These are phyloP conservation scores for Reticulitermes speratus DNA, from an alignment of 1,140 invertebrate genomes.

Conservation along the genomic window DNA sequence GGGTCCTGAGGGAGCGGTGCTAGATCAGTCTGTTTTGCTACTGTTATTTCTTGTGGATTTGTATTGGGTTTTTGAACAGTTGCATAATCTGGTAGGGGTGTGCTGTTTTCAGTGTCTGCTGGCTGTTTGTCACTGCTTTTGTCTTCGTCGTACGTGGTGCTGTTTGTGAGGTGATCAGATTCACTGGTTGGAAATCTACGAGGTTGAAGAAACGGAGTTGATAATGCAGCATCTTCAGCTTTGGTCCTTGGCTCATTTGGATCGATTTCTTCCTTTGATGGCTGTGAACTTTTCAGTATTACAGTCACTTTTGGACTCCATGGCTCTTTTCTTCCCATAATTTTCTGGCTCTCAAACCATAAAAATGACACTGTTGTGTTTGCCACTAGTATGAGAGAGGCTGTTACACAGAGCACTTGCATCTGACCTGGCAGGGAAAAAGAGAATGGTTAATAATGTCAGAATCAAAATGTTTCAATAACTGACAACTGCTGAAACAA, in stretches of 20 bases:
- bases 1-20: no score
- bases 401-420: conserved; percentile 62
- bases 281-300: background rate
- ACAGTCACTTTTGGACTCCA: conserved; percentile 49
- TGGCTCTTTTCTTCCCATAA: conserved; percentile 68
- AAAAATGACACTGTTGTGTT: conserved; percentile 67
- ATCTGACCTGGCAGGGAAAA: conserved; percentile 54
- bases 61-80: background rate
- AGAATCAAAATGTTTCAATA: no score
- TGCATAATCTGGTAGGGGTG: background rate
- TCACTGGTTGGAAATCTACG: background rate
- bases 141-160: background rate
- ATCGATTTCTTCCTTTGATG: background rate
- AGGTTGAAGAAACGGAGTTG: conserved; percentile 16
- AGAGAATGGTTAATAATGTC: background rate
- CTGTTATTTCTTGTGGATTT: background rate
- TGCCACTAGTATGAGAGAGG: conserved; percentile 64
- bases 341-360: conserved; percentile 71
- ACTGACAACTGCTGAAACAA: no score
- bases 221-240: background rate
- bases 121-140: background rate
- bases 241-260: background rate
- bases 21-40: background rate
- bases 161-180: background rate
- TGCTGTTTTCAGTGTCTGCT: background rate